phyloP scores from a whole-genome alignment of 2,113 vertebrate species.

The Thamnaconus septentrionalis region DNA sequence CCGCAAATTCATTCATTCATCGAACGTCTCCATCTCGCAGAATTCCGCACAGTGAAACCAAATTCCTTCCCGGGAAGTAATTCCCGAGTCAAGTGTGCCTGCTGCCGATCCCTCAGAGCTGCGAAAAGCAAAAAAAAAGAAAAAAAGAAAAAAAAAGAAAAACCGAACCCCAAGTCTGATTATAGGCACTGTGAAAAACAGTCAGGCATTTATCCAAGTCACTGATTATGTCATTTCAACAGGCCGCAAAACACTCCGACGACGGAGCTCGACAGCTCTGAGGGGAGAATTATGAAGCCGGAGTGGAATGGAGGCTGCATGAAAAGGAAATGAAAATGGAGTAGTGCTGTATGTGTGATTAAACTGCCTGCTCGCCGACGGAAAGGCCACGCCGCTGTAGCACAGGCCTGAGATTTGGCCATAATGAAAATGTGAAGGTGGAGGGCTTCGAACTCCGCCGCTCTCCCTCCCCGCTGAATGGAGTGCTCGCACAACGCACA shows the following conservation, averaged over 20 bases:
- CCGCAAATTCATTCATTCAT: slow-evolving; percentile 16
- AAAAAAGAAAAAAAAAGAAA: background rate
- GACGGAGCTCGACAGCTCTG: slow-evolving; percentile 58
- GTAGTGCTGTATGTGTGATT: slow-evolving; percentile 80
- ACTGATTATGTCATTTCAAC: slow-evolving; percentile 83
- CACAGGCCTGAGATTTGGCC: slow-evolving; percentile 73
- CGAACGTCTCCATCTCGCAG: slow-evolving; percentile 20
- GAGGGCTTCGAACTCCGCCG: slow-evolving; percentile 55
- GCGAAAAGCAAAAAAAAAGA: background rate
- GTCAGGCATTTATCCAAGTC: slow-evolving; percentile 79
- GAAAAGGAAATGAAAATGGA: slow-evolving; percentile 79
- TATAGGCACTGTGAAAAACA: slow-evolving; percentile 71
- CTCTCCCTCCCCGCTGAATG: slow-evolving; percentile 23
- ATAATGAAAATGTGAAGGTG: slow-evolving; percentile 79
- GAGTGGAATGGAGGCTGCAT: slow-evolving; percentile 72
- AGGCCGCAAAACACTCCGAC: slow-evolving; percentile 69
- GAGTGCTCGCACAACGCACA: slow-evolving; percentile 25
- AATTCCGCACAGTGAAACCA: slow-evolving; percentile 18
- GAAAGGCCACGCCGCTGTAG: slow-evolving; percentile 72
- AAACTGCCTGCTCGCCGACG: slow-evolving; percentile 74
- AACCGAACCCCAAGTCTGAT: slow-evolving; percentile 70
- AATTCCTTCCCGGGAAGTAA: slow-evolving; percentile 47
- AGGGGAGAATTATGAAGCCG: slow-evolving; percentile 76
- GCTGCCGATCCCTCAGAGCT: slow-evolving; percentile 51
- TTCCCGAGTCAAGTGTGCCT: slow-evolving; percentile 61